phyloP scores from a whole-genome alignment of 2,888 invertebrate species.

The Euproctis similis region DNA sequence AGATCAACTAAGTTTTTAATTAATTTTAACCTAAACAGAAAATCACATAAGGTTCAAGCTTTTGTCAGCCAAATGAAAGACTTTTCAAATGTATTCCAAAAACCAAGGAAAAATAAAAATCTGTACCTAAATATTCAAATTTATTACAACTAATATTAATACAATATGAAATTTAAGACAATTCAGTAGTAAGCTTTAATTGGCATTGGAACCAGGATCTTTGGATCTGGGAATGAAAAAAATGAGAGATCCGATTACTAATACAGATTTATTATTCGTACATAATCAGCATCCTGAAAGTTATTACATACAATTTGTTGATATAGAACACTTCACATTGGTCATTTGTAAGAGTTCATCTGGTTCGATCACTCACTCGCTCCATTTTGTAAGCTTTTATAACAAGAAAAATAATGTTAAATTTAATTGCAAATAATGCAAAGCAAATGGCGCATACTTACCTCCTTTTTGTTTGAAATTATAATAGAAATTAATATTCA shows the following conservation, averaged over 20 bases:
- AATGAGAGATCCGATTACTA: constrained; percentile 34
- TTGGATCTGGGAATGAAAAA: constrained; percentile 64
- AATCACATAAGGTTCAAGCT: no score
- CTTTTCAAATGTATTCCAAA: no score
- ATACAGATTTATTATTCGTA: constrained; percentile 62
- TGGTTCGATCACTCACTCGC: constrained; percentile 56
- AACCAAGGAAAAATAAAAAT: no score
- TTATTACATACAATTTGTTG: constrained; percentile 35
- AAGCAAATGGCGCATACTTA: constrained; percentile 30
- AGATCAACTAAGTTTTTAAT: no score
- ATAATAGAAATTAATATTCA: constrained; percentile 1
- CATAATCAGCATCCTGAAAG: constrained; percentile 24
- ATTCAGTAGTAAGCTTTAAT: no score
- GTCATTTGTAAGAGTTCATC: constrained; percentile 35
- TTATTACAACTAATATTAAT: no score
- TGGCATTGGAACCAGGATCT: constrained; percentile 48
- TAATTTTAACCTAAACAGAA: no score
- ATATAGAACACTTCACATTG: constrained; percentile 47
- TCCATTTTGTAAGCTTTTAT: constrained; percentile 70
- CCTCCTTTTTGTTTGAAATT: constrained; percentile 19
- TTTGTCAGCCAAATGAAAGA: no score
- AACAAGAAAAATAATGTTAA: constrained; percentile 53
- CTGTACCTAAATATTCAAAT: no score
- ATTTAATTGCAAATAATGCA: constrained; percentile 17
- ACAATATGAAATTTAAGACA: no score